These are phyloP conservation scores for Lasioglossum figueresi DNA, from an alignment of 2,888 invertebrate species.

Conservation along the genomic window DNA sequence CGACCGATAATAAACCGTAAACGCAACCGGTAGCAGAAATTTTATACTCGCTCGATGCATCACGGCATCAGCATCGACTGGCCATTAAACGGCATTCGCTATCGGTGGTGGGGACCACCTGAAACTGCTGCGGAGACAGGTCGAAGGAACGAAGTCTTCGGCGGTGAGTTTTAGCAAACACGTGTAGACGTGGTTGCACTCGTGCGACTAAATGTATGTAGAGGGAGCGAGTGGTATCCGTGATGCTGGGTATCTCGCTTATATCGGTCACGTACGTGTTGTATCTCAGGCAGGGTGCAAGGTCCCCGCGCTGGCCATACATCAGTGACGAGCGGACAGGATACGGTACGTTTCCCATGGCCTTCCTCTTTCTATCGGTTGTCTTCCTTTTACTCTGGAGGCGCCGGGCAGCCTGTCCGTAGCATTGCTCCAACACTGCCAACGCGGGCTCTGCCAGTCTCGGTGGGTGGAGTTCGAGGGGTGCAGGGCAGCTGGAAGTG, in stretches of 20 bases:
- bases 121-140: slow-evolving; percentile 5
- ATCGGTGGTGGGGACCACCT: not conserved
- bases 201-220: slow-evolving; percentile 29
- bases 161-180: slow-evolving; percentile 14
- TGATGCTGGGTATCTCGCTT: slow-evolving; percentile 62
- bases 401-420: slow-evolving; percentile 67
- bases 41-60: not conserved
- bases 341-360: slow-evolving; percentile 64
- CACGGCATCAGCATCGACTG: slow-evolving; percentile 3
- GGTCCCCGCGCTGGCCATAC: slow-evolving; percentile 77
- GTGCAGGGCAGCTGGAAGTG: slow-evolving; percentile 78
- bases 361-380: slow-evolving; percentile 58
- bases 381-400: slow-evolving; percentile 69
- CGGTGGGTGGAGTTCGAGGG: slow-evolving; percentile 51
- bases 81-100: not conserved
- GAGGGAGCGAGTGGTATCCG: slow-evolving; percentile 40
- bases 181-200: not conserved
- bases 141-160: slow-evolving; percentile 8
- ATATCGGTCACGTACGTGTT: slow-evolving; percentile 82
- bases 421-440: slow-evolving; percentile 50
- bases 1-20: not conserved
- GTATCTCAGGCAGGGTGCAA: slow-evolving; percentile 77
- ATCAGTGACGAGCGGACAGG: slow-evolving; percentile 80
- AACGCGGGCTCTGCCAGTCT: slow-evolving; percentile 42
- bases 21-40: not conserved